Evolutionary conservation across 2,113 vertebrate genomes (phyloP), one percentile per base, ranked within the genome.

Genomic region (Ellobius talpinus): DNA sequence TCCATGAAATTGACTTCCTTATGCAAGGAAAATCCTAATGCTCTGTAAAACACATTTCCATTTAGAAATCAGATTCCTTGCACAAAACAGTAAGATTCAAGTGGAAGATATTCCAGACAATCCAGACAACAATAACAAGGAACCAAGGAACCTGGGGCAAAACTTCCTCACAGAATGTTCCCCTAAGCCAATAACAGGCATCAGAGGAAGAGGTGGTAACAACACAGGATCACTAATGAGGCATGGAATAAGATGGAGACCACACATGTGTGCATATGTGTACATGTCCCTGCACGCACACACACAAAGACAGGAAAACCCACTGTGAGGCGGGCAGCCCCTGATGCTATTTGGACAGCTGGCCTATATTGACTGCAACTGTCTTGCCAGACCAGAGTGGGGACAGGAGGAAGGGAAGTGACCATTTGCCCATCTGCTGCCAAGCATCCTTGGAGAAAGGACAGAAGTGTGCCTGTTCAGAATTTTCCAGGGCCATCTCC

Each of bases 361-460:
- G 76, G 52, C 74, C 33, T 82, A n/a, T 87, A 78, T 77, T 89
- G 42, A 79, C 77, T 39, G 9, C 68, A 68, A 88, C 7, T 11
- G 39, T 92, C 33, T 77, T 90, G 3, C 36, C 39, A 93, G 33
- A 81, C 23, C 66, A 58, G n/a, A 24, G 12, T 89, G 31, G 65
- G 17, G n/a, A 78, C 78, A 90, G 68, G 16, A 52, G 33, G 68
- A 91, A 68, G 9, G 17, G 47, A 86, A 91, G 42, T 87, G 61
- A 77, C 87, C 94, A 68, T 39, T 73, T 7, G 14, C 9, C 91
- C 95, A 90, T 92, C 89, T 97, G 96, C 91, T 65, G 58, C 74
- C 42, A 29, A 82, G 52, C 26, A 86, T 12, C 33, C n/a, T 52
- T 45, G 68, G 63, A 93, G 82, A 94, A 65, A 84, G 42, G 74